phyloP scores from a whole-genome alignment of 2,888 invertebrate genomes.

The Schizotus pectinicornis region DNA sequence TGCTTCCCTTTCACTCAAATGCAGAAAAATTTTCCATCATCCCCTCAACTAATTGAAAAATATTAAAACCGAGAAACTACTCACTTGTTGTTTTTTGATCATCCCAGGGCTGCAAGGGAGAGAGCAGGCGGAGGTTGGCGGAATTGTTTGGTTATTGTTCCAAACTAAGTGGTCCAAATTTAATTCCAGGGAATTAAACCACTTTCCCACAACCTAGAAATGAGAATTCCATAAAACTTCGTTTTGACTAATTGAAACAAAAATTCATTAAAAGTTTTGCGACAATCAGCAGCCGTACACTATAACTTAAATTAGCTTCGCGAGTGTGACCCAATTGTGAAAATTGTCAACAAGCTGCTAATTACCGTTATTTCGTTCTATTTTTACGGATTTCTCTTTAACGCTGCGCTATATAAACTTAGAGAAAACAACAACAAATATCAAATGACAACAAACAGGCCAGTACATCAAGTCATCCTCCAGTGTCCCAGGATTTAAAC shows the following conservation, averaged over 20 bases:
- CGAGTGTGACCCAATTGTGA: background rate
- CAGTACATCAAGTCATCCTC: too few species aligned
- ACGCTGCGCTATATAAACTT: too few species aligned
- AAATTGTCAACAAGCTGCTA: background rate
- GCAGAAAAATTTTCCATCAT: too few species aligned
- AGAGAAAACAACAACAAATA: too few species aligned
- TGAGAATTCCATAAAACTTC: slow-evolving; percentile 2
- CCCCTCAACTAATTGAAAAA: background rate
- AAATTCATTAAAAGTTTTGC: background rate
- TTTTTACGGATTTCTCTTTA: too few species aligned
- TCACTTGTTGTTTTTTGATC: slow-evolving; percentile 69
- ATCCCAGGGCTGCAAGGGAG: slow-evolving; percentile 71
- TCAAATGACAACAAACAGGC: too few species aligned
- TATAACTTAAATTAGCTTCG: background rate
- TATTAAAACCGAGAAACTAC: slow-evolving; percentile 10
- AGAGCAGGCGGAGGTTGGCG: slow-evolving; percentile 73
- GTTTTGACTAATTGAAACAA: background rate
- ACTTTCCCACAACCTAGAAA: slow-evolving; percentile 65
- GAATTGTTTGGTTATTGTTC: slow-evolving; percentile 60
- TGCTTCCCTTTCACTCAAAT: background rate
- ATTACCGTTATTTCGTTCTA: too few species aligned
- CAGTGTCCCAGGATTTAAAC: too few species aligned
- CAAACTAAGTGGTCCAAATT: slow-evolving; percentile 63
- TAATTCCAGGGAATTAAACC: slow-evolving; percentile 64
- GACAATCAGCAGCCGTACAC: background rate